These are phyloP conservation scores for Tortricodes alternella DNA, from an alignment of 2,888 invertebrate species.

Conservation along the genomic window DNA sequence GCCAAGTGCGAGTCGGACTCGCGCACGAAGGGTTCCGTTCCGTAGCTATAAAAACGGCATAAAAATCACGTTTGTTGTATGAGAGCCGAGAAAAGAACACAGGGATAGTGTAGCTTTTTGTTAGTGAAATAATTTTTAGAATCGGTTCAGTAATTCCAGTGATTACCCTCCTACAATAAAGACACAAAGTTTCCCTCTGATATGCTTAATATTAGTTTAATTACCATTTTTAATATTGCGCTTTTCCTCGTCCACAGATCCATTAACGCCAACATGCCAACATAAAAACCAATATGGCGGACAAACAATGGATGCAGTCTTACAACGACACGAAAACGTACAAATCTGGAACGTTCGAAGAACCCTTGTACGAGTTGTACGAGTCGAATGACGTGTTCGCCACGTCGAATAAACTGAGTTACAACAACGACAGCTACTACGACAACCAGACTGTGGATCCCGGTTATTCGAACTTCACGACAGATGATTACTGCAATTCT, in stretches of 20 bases:
- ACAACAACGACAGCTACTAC: constrained; percentile 56
- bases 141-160: too few relatives aligned
- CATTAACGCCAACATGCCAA: constrained; percentile 36
- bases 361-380: constrained; percentile 30
- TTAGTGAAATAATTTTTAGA: too few relatives aligned
- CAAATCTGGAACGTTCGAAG: constrained; percentile 39
- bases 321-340: constrained; percentile 45
- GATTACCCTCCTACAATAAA: too few relatives aligned
- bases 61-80: too few relatives aligned
- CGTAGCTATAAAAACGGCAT: too few relatives aligned
- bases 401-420: neutral
- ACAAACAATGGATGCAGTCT: constrained; percentile 57
- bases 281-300: constrained; percentile 58
- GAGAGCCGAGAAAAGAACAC: too few relatives aligned
- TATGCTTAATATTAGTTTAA: too few relatives aligned
- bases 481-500: constrained; percentile 68
- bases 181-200: too few relatives aligned
- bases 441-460: constrained; percentile 51
- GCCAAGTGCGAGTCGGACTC: too few relatives aligned
- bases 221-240: neutral
- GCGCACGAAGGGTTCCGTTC: too few relatives aligned
- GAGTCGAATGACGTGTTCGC: constrained; percentile 36
- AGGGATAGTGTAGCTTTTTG: too few relatives aligned
- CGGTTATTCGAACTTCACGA: constrained; percentile 62
- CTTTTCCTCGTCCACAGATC: constrained; percentile 21